phyloP scores from a whole-genome alignment of 1,140 invertebrate species.

The Amyelois transitella region DNA sequence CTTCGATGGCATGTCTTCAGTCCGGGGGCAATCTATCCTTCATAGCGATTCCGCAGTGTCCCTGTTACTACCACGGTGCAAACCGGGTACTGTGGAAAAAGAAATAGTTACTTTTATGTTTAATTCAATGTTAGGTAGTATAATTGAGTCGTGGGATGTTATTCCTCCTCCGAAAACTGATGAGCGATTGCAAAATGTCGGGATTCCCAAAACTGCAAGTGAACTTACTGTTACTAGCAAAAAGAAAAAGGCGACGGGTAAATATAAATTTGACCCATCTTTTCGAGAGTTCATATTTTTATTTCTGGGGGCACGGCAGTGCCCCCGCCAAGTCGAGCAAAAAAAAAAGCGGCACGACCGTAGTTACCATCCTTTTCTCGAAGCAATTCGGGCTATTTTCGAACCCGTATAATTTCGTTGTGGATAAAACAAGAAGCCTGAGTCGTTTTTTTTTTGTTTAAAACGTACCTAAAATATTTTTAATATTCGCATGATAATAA shows the following conservation, averaged over 20 bases:
- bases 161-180: conserved; percentile 31
- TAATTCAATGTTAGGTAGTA: conserved; percentile 50
- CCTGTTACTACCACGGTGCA: conserved; percentile 16
- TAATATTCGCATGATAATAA: no score
- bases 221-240: conserved; percentile 35
- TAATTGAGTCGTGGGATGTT: conserved; percentile 51
- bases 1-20: conserved; percentile 20
- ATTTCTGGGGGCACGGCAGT: no score
- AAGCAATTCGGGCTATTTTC: no score
- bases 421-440: no score
- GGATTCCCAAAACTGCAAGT: conserved; percentile 33
- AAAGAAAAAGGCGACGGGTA: conserved; percentile 38
- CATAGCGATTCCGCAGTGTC: conserved; percentile 30
- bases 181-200: conserved; percentile 17
- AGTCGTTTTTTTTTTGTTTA: not conserved
- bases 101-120: conserved; percentile 53
- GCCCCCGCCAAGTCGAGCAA: no score
- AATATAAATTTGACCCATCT: not conserved
- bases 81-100: conserved; percentile 39
- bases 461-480: not conserved
- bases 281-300: not conserved
- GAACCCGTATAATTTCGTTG: not conserved
- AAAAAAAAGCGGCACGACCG: not conserved
- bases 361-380: no score
- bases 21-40: conserved; percentile 26